Conservation (phyloP, 2,797 vertebrate genomes). For the Hippoglossus hippoglossus region DNA sequence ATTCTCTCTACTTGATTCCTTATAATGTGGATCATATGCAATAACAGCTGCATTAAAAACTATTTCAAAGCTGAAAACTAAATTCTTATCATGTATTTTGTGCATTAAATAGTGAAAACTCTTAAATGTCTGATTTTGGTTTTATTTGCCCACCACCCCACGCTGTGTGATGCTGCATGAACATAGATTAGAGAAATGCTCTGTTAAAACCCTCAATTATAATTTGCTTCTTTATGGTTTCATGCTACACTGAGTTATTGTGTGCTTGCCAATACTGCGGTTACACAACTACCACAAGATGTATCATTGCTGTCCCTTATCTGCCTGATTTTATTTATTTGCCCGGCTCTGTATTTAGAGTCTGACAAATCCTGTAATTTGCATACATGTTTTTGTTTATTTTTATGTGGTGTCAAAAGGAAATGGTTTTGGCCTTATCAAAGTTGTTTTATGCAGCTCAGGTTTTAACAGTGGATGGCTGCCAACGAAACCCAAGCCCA, state of each 20-base stretch:
- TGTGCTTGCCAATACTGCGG: conserved; percentile 39
- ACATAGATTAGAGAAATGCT: conserved; percentile 14
- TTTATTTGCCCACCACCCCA: background rate
- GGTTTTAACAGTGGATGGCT: conserved; percentile 53
- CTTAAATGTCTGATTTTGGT: background rate
- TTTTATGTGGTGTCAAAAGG: conserved; percentile 77
- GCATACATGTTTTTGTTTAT: conserved; percentile 67
- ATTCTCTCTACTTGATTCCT: background rate
- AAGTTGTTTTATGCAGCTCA: conserved; percentile 63
- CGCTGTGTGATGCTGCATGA: conserved; percentile 2
- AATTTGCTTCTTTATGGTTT: conserved; percentile 28
- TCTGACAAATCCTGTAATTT: conserved; percentile 73
- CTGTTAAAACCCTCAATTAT: conserved; percentile 19
- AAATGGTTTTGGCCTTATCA: conserved; percentile 71
- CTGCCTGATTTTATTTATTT: conserved; percentile 67
- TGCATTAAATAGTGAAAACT: background rate
- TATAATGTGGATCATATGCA: background rate
- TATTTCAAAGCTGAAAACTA: background rate
- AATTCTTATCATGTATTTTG: background rate
- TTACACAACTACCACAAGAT: conserved; percentile 37
- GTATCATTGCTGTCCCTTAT: conserved; percentile 50
- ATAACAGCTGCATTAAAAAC: conserved; percentile 4
- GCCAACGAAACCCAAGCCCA: conserved; percentile 63
- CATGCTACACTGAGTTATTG: conserved; percentile 30
- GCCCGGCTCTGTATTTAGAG: conserved; percentile 64